A percentile compares a stretch with the other conserved stretches of the same genome.
phyloP scores from a whole-genome alignment of 2,797 vertebrate species.

The Cyprinella venusta region DNA sequence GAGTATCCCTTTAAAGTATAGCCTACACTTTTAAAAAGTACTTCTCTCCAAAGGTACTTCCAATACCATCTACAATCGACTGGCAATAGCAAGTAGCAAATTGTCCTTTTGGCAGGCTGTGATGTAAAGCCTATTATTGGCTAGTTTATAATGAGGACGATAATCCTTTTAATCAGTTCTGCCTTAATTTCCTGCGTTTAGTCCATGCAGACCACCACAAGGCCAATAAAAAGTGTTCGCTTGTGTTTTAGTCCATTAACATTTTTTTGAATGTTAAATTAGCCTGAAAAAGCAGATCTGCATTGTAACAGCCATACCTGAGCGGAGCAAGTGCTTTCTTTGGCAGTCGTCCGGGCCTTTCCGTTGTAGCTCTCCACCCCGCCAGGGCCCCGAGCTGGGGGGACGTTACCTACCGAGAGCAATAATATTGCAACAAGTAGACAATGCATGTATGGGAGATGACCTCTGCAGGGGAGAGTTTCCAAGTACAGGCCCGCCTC shows the following conservation, averaged over 20 bases:
- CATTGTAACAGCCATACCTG: constrained; percentile 4
- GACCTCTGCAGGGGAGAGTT: constrained; percentile 45
- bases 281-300: neutral
- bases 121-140: neutral
- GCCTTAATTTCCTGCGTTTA: neutral
- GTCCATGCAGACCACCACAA: neutral
- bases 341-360: constrained; percentile 43
- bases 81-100: neutral
- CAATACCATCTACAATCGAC: neutral
- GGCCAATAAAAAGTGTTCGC: neutral
- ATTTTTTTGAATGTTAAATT: neutral
- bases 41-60: neutral
- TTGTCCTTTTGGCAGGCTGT: neutral
- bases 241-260: neutral
- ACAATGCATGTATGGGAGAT: constrained; percentile 49
- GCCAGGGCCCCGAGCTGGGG: neutral
- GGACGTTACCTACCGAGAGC: constrained; percentile 31
- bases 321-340: constrained; percentile 34
- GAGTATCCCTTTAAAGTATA: neutral
- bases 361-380: constrained; percentile 32
- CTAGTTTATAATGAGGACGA: neutral
- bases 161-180: neutral
- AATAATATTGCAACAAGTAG: constrained; percentile 45
- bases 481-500: constrained; percentile 54
- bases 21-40: neutral